Evolutionary conservation across 1,140 invertebrate species (phyloP).

Genomic region (Cherax destructor): DNA sequence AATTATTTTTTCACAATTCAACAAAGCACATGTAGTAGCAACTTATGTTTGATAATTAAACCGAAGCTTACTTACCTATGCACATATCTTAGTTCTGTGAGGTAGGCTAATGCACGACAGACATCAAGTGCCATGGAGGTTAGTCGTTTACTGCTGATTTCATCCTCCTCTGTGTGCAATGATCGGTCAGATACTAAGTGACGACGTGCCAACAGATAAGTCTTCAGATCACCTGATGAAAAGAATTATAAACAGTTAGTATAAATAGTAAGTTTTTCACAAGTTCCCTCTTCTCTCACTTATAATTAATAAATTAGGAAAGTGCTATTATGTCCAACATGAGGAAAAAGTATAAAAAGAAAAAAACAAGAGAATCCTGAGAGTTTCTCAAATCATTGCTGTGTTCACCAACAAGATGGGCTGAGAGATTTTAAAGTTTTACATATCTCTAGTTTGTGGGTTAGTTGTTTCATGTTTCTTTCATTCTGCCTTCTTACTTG

Average conservation of each 20-base stretch:
- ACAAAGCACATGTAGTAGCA: no score
- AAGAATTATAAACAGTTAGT: conserved; percentile 27
- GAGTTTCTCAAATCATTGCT: no score
- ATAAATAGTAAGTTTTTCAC: not conserved
- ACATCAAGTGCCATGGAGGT: conserved; percentile 92
- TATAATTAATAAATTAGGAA: not conserved
- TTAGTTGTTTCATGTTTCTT: no score
- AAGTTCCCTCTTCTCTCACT: not conserved
- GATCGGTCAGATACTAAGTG: conserved; percentile 85
- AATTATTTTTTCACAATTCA: no score
- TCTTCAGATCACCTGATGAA: conserved; percentile 86
- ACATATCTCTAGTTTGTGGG: no score
- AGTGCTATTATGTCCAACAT: no score
- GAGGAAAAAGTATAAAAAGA: no score
- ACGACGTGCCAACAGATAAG: conserved; percentile 87
- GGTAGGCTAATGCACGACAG: conserved; percentile 87
- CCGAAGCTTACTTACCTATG: conserved; percentile 78
- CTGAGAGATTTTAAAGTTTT: no score
- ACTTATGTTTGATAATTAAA: no score
- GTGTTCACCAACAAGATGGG: no score
- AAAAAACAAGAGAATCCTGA: no score
- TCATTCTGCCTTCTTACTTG: no score
- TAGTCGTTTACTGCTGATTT: conserved; percentile 85
- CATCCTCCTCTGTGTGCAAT: conserved; percentile 81
- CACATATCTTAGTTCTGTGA: conserved; percentile 87